These are phyloP conservation scores for Rousettus madagascariensis DNA, from an alignment of 2,797 vertebrate genomes.

Conservation along the genomic window DNA sequence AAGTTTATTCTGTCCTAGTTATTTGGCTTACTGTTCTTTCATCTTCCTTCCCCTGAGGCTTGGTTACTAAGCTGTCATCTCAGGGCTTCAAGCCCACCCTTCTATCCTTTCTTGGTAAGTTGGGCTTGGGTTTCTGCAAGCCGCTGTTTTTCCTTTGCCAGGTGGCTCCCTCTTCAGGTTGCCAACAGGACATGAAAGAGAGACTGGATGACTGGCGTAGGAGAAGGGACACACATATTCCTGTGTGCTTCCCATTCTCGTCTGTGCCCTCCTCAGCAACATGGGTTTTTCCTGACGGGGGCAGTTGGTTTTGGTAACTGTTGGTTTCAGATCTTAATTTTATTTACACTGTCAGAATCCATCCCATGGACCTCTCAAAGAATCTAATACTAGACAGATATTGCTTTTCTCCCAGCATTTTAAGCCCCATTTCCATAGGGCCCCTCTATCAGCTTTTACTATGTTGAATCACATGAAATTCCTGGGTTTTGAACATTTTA, in stretches of 20 bases:
- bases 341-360: not conserved
- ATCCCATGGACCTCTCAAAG: not conserved
- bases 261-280: no score
- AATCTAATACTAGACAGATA: not conserved
- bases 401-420: not conserved
- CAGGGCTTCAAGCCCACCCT: not conserved
- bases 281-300: no score
- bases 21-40: not conserved
- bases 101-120: not conserved
- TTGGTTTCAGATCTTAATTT: not conserved
- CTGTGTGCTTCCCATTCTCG: not conserved
- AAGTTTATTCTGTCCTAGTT: not conserved
- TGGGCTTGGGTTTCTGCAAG: not conserved
- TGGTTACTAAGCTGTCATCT: not conserved
- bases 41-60: not conserved
- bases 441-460: not conserved
- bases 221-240: not conserved
- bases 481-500: not conserved
- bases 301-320: not conserved
- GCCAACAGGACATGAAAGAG: no score
- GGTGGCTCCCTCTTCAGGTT: not conserved
- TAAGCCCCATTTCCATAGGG: not conserved
- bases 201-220: rapidly evolving
- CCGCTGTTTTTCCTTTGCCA: not conserved
- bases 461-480: not conserved